Evolutionary conservation across 2,888 invertebrate species (phyloP).

Genomic region (Hanleya hanleyi): DNA sequence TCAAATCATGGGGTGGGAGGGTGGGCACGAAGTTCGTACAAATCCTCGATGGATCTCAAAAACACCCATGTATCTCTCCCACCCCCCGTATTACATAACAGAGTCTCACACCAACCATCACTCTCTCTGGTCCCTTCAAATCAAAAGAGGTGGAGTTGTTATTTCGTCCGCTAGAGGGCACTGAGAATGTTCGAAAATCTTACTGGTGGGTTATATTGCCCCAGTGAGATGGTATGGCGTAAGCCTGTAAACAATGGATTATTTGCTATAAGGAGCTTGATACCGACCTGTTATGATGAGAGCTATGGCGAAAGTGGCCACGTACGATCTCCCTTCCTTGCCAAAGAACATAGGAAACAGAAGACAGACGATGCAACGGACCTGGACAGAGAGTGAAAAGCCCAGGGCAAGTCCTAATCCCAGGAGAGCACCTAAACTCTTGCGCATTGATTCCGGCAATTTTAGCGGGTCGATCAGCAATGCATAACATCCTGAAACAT

Average conservation of each 20-base stretch:
- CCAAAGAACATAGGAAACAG: constrained; percentile 84
- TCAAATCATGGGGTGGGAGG: no score
- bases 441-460: constrained; percentile 36
- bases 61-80: not conserved
- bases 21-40: no score
- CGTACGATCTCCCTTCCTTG: constrained; percentile 83
- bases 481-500: constrained; percentile 77
- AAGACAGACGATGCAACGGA: constrained; percentile 83
- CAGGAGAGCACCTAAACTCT: constrained; percentile 43
- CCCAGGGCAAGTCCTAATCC: constrained; percentile 51
- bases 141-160: no score
- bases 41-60: no score
- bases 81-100: no score
- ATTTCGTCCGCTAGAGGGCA: no score
- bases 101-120: no score
- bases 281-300: constrained; percentile 78
- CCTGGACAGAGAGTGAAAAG: constrained; percentile 72
- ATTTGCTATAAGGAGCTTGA: no score
- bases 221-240: not conserved
- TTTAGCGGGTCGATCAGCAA: constrained; percentile 47
- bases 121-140: no score
- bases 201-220: no score
- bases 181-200: not conserved
- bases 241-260: not conserved
- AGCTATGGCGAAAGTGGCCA: constrained; percentile 84